phyloP scores from a whole-genome alignment of 2,888 invertebrate species.

The Tenodera sinensis region DNA sequence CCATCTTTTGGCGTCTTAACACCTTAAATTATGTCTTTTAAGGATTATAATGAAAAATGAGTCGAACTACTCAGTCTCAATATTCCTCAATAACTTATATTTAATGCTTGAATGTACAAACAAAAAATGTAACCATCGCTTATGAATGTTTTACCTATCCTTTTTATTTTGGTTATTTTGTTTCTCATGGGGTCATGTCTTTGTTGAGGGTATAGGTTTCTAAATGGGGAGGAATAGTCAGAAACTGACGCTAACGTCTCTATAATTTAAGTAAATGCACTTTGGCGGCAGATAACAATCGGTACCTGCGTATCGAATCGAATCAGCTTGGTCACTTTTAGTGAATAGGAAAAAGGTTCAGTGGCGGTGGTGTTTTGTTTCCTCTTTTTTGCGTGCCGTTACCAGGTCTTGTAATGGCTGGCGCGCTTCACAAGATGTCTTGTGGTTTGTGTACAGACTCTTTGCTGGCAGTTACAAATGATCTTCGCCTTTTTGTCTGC shows the following conservation, averaged over 20 bases:
- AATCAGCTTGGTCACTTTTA: background rate
- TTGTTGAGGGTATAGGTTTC: background rate
- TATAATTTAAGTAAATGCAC: background rate
- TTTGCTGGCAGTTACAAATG: constrained; percentile 12
- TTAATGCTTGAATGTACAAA: too few relatives aligned
- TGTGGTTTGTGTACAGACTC: background rate
- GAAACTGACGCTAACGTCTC: background rate
- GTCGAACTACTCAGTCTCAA: too few relatives aligned
- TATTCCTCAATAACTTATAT: too few relatives aligned
- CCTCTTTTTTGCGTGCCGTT: background rate
- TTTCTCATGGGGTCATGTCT: too few relatives aligned
- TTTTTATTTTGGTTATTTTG: too few relatives aligned
- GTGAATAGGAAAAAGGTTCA: background rate
- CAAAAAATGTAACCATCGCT: too few relatives aligned
- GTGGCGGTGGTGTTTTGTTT: background rate
- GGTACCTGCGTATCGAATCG: background rate
- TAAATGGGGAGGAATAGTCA: background rate
- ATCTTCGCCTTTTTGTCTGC: background rate
- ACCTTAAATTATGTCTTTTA: too few relatives aligned
- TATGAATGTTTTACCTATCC: too few relatives aligned
- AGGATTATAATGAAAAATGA: too few relatives aligned
- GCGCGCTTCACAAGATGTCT: background rate
- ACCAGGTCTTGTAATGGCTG: background rate
- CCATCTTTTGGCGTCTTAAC: too few relatives aligned
- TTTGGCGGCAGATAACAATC: background rate